phyloP scores from a whole-genome alignment of 2,113 vertebrate genomes.

The Cephalopterus ornatus region DNA sequence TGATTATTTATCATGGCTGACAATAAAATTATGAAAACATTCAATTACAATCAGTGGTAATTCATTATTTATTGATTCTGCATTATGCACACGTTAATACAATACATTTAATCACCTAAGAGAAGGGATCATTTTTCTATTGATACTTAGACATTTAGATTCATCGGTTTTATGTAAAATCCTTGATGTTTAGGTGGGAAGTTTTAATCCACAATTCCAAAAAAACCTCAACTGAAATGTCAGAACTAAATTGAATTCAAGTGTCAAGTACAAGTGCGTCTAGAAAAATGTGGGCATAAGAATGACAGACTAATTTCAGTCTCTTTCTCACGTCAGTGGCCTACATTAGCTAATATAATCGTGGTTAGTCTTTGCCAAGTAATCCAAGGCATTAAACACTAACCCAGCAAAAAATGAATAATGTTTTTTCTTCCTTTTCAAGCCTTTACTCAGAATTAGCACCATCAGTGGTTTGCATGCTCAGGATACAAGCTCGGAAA shows the following conservation, averaged over 20 bases:
- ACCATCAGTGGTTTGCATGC: background rate
- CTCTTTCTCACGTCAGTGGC: background rate
- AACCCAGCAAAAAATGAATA: background rate
- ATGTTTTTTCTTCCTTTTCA: background rate
- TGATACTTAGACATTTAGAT: slow-evolving; percentile 61
- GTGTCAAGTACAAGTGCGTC: background rate
- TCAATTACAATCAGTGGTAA: slow-evolving; percentile 83
- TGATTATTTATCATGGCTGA: slow-evolving; percentile 85
- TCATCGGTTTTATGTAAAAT: slow-evolving; percentile 62
- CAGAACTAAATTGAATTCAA: slow-evolving; percentile 52
- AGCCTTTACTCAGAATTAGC: background rate
- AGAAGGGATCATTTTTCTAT: slow-evolving; percentile 69
- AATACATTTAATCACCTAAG: slow-evolving; percentile 77
- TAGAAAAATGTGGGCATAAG: slow-evolving; percentile 43
- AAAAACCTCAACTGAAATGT: slow-evolving; percentile 23
- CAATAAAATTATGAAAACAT: slow-evolving; percentile 86
- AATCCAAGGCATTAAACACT: background rate
- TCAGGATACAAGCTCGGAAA: background rate
- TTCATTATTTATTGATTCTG: slow-evolving; percentile 88
- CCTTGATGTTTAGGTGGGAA: slow-evolving; percentile 46
- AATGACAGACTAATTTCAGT: slow-evolving; percentile 41
- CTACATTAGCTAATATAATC: slow-evolving; percentile 27
- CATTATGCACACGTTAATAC: slow-evolving; percentile 77
- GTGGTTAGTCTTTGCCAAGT: background rate
- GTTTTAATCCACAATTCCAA: slow-evolving; percentile 35